Evolutionary conservation across 2,113 vertebrate genomes (phyloP).

Genomic region (Varanus salvator): DNA sequence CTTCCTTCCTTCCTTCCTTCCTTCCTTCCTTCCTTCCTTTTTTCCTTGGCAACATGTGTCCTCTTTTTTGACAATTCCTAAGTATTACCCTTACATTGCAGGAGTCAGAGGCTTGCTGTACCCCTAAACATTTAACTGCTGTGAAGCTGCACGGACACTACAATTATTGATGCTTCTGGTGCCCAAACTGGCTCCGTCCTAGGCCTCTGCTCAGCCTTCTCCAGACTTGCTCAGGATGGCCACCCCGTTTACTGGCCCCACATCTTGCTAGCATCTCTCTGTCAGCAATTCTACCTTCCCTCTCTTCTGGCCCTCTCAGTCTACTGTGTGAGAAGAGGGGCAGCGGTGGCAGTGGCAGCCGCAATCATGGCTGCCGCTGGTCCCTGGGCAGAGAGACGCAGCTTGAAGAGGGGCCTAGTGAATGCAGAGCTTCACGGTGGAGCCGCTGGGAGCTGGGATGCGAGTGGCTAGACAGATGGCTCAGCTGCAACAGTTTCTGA

Average conservation of each 20-base stretch:
- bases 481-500: constrained; percentile 51
- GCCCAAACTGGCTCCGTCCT: neutral
- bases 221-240: neutral
- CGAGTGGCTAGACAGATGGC: constrained; percentile 62
- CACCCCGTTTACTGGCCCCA: neutral
- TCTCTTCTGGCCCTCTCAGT: neutral
- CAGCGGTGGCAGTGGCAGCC: neutral
- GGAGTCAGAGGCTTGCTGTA: neutral
- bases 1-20: no score
- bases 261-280: neutral
- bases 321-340: neutral
- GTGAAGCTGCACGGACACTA: neutral
- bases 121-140: neutral
- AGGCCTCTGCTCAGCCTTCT: neutral
- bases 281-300: neutral
- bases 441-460: constrained; percentile 20
- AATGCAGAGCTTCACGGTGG: neutral
- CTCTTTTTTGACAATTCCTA: no score
- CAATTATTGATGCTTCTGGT: neutral
- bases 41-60: no score
- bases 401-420: constrained; percentile 11
- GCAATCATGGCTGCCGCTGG: neutral
- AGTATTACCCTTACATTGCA: no score
- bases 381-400: neutral
- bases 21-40: no score